Conservation (phyloP, 2,888 invertebrate species). For the Poecilobothrus nobilitatus region DNA sequence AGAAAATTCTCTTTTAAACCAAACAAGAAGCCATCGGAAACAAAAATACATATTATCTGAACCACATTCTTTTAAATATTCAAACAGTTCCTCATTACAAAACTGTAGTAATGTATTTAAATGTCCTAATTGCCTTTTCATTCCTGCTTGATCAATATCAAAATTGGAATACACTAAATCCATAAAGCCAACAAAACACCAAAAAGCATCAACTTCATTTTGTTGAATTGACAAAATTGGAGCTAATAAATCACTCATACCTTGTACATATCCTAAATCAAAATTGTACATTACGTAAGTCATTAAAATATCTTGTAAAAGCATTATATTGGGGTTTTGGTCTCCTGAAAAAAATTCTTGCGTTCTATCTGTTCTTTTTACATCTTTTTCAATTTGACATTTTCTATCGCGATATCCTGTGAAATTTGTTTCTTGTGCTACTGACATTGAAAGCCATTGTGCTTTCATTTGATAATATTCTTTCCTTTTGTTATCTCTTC, state of each 20-base stretch:
- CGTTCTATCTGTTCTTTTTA: conserved; percentile 87
- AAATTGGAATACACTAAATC: conserved; percentile 86
- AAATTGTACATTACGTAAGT: conserved; percentile 99
- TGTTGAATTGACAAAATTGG: conserved; percentile 82
- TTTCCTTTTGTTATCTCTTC: conserved; percentile 63
- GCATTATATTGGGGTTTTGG: conserved; percentile 75
- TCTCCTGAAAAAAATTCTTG: conserved; percentile 90
- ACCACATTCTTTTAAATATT: conserved; percentile 59
- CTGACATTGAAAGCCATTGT: conserved; percentile 89
- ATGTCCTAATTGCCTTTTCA: conserved; percentile 86
- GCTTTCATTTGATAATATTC: conserved; percentile 93
- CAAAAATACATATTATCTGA: conserved; percentile 96
- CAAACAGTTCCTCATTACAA: conserved; percentile 74
- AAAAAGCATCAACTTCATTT: conserved; percentile 94
- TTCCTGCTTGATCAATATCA: conserved; percentile 92
- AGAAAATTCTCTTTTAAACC: conserved; percentile 91
- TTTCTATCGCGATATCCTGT: conserved; percentile 82
- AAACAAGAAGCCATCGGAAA: conserved; percentile 93
- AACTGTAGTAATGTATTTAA: conserved; percentile 73
- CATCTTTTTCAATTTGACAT: conserved; percentile 94
- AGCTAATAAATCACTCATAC: conserved; percentile 95
- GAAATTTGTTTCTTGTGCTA: conserved; percentile 80
- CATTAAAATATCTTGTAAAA: conserved; percentile 88
- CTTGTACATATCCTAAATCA: conserved; percentile 91
- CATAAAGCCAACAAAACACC: conserved; percentile 99